Evolutionary conservation across 2,888 invertebrate genomes (phyloP), one percentile per base, ranked within the genome.

Genomic region (Lapara coniferarum): DNA sequence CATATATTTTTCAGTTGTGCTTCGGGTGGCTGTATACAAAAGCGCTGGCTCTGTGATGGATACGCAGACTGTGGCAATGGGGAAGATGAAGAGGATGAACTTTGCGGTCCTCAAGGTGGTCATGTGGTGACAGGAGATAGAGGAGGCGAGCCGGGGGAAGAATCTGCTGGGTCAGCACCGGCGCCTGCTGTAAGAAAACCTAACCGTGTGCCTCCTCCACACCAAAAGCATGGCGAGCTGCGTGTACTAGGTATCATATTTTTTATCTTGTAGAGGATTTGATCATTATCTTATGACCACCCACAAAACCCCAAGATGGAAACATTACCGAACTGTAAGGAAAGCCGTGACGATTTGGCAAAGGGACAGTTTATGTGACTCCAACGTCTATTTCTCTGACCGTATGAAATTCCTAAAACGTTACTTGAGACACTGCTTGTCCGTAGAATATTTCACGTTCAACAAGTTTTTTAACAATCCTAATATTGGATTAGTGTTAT

Each of bases 41-140:
- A 86, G 66, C 85, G 89, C 5, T 94, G 94, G 94, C 72, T 91
- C 19, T 94, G 94, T 75, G 94, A 94, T 71, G 94, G 94, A 1
- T 94, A 93, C 80, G 79, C 85, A 0, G 94, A 94, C 81, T 94
- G 94, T 71, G 85, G 90, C 0, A 80, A 77, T 1, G 92, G 90
- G 0, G 93, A 93, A 55, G 94, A 93, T 72, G 94, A 94, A 74
- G 71, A 77, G 0, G 81, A 83, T 2, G 74, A 74, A 0, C 58
- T 75, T 14, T 90, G 90, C 69, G 79, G 76, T 7, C 25, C 73
- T 7, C 74, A 76, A 46, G 76, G 74, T 53, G 73, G 72, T 46
- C 73, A 73, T 63, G 68, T 55, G 12, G 74, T 69, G 16, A 66
- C 72, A 5, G 73, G 69, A 0, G 78, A 70, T 5, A 70, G 70